Conservation (phyloP, 2,113 vertebrate species). For the Sterna hirundo region DNA sequence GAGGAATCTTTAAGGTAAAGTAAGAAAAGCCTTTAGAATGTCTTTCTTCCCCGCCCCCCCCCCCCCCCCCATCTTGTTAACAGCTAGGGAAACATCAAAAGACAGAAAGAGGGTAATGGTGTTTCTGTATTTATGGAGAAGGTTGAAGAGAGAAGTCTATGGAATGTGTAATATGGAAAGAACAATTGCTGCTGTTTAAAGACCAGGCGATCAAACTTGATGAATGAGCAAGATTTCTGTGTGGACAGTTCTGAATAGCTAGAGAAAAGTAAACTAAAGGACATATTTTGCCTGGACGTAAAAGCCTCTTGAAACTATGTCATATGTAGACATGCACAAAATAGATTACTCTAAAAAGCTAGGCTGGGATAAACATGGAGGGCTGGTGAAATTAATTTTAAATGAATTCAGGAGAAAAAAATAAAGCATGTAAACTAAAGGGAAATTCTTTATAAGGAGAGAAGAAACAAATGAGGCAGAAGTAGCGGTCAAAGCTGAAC, state of each 20-base stretch:
- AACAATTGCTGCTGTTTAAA: constrained; percentile 8
- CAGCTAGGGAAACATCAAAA: neutral
- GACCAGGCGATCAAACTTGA: neutral
- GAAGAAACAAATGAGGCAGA: neutral
- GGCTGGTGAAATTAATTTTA: constrained; percentile 19
- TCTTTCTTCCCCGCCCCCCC: neutral
- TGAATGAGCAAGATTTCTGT: constrained; percentile 33
- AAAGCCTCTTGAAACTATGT: constrained; percentile 5
- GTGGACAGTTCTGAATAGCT: constrained; percentile 11
- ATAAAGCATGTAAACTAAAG: neutral
- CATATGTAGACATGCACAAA: neutral
- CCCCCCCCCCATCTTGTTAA: neutral
- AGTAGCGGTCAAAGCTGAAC: neutral
- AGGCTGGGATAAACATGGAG: neutral
- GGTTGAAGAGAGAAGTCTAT: neutral
- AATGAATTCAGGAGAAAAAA: neutral
- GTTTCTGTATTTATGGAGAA: neutral
- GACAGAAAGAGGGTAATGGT: neutral
- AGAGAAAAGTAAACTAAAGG: constrained; percentile 33
- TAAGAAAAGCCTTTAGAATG: constrained; percentile 30
- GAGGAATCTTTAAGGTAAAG: constrained; percentile 23
- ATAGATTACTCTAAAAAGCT: constrained; percentile 12
- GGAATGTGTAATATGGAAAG: constrained; percentile 3
- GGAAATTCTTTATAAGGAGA: neutral
- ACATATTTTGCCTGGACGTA: constrained; percentile 16